Percentiles rank a stretch among this genome's conserved stretches.
phyloP scores from a whole-genome alignment of 2,113 vertebrate species.

The Labeo rohita region DNA sequence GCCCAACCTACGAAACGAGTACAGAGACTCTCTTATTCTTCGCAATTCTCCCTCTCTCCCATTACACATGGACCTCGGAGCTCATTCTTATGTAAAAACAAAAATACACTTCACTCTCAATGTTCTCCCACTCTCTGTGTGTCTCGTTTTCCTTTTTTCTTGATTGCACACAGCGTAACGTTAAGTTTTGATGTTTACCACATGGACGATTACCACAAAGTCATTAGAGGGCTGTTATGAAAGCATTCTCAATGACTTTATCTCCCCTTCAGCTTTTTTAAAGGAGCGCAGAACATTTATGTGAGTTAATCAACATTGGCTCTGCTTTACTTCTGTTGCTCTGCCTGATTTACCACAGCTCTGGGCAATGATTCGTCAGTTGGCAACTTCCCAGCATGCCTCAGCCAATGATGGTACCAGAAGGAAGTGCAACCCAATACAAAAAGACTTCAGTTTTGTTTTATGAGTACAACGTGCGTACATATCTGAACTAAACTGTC shows the following conservation, averaged over 20 bases:
- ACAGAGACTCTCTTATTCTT: conserved; percentile 18
- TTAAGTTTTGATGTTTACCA: conserved; percentile 64
- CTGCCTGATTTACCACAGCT: conserved; percentile 13
- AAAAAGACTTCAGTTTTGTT: conserved; percentile 32
- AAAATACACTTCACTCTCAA: conserved; percentile 37
- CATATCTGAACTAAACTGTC: conserved; percentile 33
- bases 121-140: conserved; percentile 3
- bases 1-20: conserved; percentile 16
- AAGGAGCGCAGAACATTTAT: conserved; percentile 27
- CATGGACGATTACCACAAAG: conserved; percentile 51
- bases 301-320: conserved; percentile 26
- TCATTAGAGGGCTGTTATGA: conserved; percentile 25
- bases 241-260: conserved; percentile 37
- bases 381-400: background rate
- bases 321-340: conserved; percentile 9
- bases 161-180: conserved; percentile 65
- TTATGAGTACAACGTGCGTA: conserved; percentile 18
- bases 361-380: background rate
- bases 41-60: conserved; percentile 17
- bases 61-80: conserved; percentile 30
- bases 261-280: conserved; percentile 23
- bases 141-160: conserved; percentile 12
- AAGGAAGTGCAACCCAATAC: background rate
- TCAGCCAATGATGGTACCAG: background rate
- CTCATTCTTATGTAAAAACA: conserved; percentile 51